phyloP scores from a whole-genome alignment of 1,140 invertebrate genomes.

The Drosophila equinoxialis region DNA sequence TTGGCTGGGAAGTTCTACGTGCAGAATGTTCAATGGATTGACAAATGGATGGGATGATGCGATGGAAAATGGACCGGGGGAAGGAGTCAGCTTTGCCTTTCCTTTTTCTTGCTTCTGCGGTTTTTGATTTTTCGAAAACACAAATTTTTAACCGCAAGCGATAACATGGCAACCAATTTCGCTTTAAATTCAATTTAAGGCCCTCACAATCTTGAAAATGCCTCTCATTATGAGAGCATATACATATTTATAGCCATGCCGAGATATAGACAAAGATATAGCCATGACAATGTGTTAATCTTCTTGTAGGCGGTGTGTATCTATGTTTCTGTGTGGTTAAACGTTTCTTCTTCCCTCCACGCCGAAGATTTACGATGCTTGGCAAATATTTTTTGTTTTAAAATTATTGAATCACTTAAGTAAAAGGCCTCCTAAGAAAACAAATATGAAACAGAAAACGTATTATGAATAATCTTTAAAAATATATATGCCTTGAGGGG shows the following conservation, averaged over 20 bases:
- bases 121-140: conserved; percentile 9
- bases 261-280: conserved; percentile 26
- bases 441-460: conserved; percentile 9
- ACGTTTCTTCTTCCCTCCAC: conserved; percentile 40
- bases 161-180: conserved; percentile 14
- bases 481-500: conserved; percentile 23
- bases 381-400: conserved; percentile 25
- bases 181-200: conserved; percentile 50
- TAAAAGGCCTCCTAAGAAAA: not conserved
- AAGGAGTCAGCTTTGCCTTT: not conserved
- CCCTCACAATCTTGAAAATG: conserved; percentile 9
- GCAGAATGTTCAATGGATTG: conserved; percentile 63
- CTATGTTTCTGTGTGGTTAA: conserved; percentile 30
- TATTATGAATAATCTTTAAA: conserved; percentile 59
- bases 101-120: not conserved
- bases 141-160: conserved; percentile 24
- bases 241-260: conserved; percentile 5
- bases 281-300: conserved; percentile 60
- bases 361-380: conserved; percentile 42
- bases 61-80: not conserved
- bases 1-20: conserved; percentile 32
- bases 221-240: conserved; percentile 23
- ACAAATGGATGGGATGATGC: not conserved
- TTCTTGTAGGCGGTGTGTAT: conserved; percentile 42
- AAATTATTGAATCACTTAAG: conserved; percentile 67